phyloP scores from a whole-genome alignment of 2,113 vertebrate genomes.

The Boulengerochromis microlepis region DNA sequence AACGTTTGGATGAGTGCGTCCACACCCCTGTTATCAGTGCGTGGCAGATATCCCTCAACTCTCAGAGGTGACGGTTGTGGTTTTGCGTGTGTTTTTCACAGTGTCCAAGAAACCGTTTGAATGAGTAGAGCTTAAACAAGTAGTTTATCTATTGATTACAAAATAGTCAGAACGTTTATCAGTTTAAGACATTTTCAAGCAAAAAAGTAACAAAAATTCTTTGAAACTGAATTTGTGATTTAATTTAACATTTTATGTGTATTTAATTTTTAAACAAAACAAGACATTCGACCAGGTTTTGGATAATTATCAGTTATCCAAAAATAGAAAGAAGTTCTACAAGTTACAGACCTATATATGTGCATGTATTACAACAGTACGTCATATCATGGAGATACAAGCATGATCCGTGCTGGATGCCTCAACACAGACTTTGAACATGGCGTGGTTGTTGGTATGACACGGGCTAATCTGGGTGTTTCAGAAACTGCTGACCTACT shows the following conservation, averaged over 20 bases:
- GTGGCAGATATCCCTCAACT: constrained; percentile 24
- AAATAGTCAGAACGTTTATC: neutral
- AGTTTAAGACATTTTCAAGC: neutral
- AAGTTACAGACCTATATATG: neutral
- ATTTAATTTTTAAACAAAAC: neutral
- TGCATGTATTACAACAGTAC: neutral
- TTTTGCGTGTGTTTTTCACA: neutral
- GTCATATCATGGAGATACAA: neutral
- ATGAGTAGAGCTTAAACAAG: neutral
- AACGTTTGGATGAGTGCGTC: neutral
- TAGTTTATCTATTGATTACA: neutral
- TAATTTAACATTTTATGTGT: neutral
- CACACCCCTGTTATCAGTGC: constrained; percentile 60
- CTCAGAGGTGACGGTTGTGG: no score
- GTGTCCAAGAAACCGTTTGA: neutral
- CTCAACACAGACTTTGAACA: neutral
- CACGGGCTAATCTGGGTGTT: neutral
- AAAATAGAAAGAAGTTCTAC: neutral
- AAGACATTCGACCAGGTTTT: neutral
- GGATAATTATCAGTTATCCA: neutral
- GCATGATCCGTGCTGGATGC: neutral
- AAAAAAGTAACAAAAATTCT: neutral
- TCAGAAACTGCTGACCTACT: neutral
- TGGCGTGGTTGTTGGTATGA: neutral
- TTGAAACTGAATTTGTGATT: neutral